Conservation (phyloP, 1,140 invertebrate genomes). For the Monochamus saltuarius region DNA sequence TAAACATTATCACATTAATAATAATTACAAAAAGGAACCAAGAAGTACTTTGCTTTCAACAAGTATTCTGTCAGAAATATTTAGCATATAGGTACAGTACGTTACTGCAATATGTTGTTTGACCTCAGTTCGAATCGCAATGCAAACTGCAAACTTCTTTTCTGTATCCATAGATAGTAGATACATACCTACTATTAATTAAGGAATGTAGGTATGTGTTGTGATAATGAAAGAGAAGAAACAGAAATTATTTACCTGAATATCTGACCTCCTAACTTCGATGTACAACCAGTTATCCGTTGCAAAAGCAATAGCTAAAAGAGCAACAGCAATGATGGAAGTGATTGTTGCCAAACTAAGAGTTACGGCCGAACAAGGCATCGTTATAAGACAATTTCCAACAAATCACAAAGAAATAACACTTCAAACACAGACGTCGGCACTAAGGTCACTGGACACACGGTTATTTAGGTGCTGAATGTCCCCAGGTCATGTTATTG, state of each 20-base stretch:
- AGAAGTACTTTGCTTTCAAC: too few species aligned
- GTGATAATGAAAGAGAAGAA: neutral
- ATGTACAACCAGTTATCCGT: constrained; percentile 95
- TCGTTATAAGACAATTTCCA: constrained; percentile 47
- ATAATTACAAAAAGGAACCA: too few species aligned
- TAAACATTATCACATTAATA: too few species aligned
- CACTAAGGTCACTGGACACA: constrained; percentile 18
- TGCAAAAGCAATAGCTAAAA: constrained; percentile 89
- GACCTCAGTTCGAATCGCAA: too few species aligned
- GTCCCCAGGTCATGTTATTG: constrained; percentile 17
- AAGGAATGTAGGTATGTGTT: too few species aligned
- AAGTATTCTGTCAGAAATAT: too few species aligned
- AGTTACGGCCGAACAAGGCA: constrained; percentile 94
- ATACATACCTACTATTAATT: too few species aligned
- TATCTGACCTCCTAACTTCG: constrained; percentile 82
- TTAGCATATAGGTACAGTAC: too few species aligned
- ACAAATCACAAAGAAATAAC: constrained; percentile 2
- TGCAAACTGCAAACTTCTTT: too few species aligned
- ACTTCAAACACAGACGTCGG: constrained; percentile 9
- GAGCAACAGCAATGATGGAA: constrained; percentile 86
- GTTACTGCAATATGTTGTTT: too few species aligned
- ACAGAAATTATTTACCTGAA: constrained; percentile 67
- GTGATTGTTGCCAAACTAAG: constrained; percentile 91
- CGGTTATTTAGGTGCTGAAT: constrained; percentile 7
- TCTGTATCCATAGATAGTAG: too few species aligned